Percentiles rank a stretch among this genome's conserved stretches.
Evolutionary conservation across 2,113 vertebrate species (phyloP).

Genomic region (Perognathus longimembris): DNA sequence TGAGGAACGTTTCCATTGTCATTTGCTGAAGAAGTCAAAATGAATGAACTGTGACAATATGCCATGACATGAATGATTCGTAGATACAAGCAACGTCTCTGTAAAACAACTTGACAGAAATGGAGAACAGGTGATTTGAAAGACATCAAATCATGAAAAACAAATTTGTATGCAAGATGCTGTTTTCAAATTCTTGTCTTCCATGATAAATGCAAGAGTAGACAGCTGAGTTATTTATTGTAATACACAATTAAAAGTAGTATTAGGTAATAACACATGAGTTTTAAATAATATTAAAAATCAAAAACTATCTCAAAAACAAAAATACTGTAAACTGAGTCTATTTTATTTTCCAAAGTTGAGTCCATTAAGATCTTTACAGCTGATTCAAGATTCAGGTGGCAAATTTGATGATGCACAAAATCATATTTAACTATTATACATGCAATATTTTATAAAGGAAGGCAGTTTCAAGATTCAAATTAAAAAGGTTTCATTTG

Average conservation of each 20-base stretch:
- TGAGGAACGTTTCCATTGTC: not conserved
- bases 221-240: not conserved
- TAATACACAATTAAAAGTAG: not conserved
- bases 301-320: not conserved
- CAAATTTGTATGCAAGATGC: not conserved
- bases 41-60: constrained; percentile 32
- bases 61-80: not conserved
- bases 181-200: constrained; percentile 2
- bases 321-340: constrained; percentile 17
- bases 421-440: not conserved
- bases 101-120: constrained; percentile 14
- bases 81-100: not conserved
- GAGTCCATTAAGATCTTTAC: not conserved
- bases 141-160: not conserved
- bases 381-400: not conserved
- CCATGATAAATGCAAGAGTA: not conserved
- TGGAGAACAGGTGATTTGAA: not conserved
- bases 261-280: not conserved
- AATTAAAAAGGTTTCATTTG: constrained; percentile 22
- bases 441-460: not conserved
- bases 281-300: not conserved
- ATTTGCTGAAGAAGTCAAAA: constrained; percentile 38
- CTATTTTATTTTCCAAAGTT: not conserved
- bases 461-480: not conserved
- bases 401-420: constrained; percentile 44